Evolutionary conservation across 2,113 vertebrate species (phyloP), one percentile per base, ranked within the genome.

Genomic region (Cepphus grylle): DNA sequence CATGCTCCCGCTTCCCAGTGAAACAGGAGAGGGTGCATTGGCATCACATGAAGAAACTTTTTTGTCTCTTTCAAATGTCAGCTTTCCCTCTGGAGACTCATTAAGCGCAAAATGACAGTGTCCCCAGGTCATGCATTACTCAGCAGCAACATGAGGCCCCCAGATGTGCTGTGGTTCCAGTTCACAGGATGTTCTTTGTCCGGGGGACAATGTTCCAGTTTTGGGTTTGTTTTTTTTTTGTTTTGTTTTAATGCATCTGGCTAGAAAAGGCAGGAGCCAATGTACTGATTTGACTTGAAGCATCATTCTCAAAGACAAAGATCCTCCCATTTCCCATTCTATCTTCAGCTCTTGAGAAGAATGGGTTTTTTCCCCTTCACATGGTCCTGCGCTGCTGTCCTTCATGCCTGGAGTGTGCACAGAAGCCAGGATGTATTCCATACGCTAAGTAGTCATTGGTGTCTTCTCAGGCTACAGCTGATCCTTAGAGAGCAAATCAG

Each of bases 41-140:
- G 95, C 95, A 94, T 89, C 91, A 92, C 92, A 95, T 96, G 93
- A 97, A 97, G 93, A 97, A 88, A 85, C 49, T 91, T 96, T 93
- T 96, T 85, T 94, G 93, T 95, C 83, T 93, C 95, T 96, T 95
- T 91, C 92, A 91, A 92, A 96, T 92, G 89, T 95, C 92, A 94
- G 32, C 69, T 82, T 90, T 95, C n/a, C 67, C 93, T 84, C 89
- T 81, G 85, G 90, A 90, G 92, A 90, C 87, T 88, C 66, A 49
- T 94, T 83, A 92, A 86, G 83, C 70, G 74, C 74, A 93, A 81
- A 85, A 95, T 74, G 95, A 87, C 95, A 96, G 89, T 94, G 94
- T 96, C 90, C 82, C 56, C 95, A 92, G 96, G 94, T 95, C 93
- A 92, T 88, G 59, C 50, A 90, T 96, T 97, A 69, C 88, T 97